A percentile compares a stretch with the other conserved stretches of the same genome.
Conservation (phyloP, 92 coral and sea anemone species). For the Palythoa grandiflora region DNA sequence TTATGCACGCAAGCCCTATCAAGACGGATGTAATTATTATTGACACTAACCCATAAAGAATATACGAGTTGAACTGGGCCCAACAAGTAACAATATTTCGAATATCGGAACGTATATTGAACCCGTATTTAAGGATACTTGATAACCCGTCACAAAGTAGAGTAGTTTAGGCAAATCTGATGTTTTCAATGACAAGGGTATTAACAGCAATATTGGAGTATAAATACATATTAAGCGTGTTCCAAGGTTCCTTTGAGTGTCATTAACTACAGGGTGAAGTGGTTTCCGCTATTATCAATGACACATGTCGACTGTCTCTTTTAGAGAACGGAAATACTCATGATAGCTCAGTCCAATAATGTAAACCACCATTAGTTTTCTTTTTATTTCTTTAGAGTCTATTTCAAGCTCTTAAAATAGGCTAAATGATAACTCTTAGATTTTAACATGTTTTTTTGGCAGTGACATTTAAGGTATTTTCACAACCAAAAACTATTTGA, state of each 20-base stretch:
- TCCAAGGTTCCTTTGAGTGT: neutral
- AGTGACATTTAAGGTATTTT: neutral
- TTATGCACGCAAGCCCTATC: neutral
- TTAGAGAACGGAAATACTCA: slow-evolving; percentile 25
- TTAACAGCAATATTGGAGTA: slow-evolving; percentile 10
- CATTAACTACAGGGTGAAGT: neutral
- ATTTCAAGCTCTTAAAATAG: slow-evolving; percentile 4
- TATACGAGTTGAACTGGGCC: neutral
- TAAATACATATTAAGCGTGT: neutral
- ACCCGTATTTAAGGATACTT: neutral
- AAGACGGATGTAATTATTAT: slow-evolving; percentile 26
- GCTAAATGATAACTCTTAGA: neutral
- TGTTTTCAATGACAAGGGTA: slow-evolving; percentile 4
- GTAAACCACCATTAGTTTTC: slow-evolving; percentile 13
- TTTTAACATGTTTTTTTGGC: neutral
- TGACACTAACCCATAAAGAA: neutral
- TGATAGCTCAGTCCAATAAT: neutral
- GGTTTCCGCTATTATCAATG: slow-evolving; percentile 26
- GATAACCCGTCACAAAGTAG: neutral
- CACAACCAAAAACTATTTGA: neutral
- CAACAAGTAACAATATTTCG: neutral
- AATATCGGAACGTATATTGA: neutral
- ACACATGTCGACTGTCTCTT: slow-evolving; percentile 13
- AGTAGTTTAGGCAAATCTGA: slow-evolving; percentile 18
- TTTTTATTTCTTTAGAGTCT: neutral